Conservation (phyloP, 2,797 vertebrate species). For the Lepilemur septentrionalis region DNA sequence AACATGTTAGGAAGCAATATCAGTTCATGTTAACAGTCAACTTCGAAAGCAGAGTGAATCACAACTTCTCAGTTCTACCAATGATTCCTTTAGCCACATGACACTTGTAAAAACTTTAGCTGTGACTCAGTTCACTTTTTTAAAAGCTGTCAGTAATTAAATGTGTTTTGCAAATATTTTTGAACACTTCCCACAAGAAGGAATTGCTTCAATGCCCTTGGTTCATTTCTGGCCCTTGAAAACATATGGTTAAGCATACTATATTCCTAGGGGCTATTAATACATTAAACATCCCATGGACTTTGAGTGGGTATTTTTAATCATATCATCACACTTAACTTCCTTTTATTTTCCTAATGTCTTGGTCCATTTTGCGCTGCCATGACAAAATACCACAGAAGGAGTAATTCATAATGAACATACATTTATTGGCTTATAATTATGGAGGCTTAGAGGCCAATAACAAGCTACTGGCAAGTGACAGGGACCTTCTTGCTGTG, state of each 20-base stretch:
- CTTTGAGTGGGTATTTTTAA: neutral
- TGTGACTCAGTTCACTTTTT: neutral
- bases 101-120: neutral
- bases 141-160: neutral
- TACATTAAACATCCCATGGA: neutral
- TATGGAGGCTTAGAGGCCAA: neutral
- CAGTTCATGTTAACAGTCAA: neutral
- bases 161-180: neutral
- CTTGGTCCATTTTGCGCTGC: neutral
- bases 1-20: neutral
- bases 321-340: neutral
- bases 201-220: neutral
- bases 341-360: neutral
- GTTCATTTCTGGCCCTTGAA: neutral
- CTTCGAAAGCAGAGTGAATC: neutral
- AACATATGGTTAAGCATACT: neutral
- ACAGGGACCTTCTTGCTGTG: neutral
- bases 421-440: neutral
- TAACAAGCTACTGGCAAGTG: neutral
- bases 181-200: neutral
- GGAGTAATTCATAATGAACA: neutral
- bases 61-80: neutral
- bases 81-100: neutral
- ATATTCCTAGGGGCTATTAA: neutral
- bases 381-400: neutral